A percentile compares a stretch with the other conserved stretches of the same genome.
phyloP scores from a whole-genome alignment of 2,797 vertebrate genomes.

The Danio tinwini region DNA sequence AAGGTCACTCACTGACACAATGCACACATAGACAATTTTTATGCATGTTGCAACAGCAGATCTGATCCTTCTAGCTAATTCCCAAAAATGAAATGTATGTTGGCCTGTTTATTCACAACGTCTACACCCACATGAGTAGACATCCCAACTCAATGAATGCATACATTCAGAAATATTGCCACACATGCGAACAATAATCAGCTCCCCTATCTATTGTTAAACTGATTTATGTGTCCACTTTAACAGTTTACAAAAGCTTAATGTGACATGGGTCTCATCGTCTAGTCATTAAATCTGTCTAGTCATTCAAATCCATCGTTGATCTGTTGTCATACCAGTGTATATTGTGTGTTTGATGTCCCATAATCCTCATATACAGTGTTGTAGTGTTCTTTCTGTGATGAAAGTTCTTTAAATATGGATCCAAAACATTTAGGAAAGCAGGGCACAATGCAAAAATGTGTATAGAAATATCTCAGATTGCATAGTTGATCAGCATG shows the following conservation, averaged over 20 bases:
- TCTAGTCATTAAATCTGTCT: slow-evolving; percentile 16
- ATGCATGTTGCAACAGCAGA: background rate
- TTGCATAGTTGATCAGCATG: background rate
- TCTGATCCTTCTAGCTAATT: background rate
- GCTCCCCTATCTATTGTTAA: background rate
- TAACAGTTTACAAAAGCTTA: background rate
- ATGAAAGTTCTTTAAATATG: background rate
- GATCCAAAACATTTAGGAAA: background rate
- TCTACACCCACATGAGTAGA: background rate
- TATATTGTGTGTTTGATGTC: background rate
- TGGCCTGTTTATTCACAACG: background rate
- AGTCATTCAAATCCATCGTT: slow-evolving; percentile 1
- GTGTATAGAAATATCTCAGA: background rate
- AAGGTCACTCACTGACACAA: background rate
- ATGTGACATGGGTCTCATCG: background rate
- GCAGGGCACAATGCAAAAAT: background rate
- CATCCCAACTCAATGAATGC: background rate
- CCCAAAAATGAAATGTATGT: background rate
- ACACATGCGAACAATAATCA: background rate
- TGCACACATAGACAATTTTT: background rate
- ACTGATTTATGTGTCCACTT: background rate
- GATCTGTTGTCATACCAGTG: background rate
- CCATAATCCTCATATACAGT: background rate
- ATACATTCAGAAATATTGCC: slow-evolving; percentile 19
- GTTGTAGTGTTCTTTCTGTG: background rate